Conservation (phyloP, 2,888 invertebrate genomes). For the Rhogogaster chlorosoma region DNA sequence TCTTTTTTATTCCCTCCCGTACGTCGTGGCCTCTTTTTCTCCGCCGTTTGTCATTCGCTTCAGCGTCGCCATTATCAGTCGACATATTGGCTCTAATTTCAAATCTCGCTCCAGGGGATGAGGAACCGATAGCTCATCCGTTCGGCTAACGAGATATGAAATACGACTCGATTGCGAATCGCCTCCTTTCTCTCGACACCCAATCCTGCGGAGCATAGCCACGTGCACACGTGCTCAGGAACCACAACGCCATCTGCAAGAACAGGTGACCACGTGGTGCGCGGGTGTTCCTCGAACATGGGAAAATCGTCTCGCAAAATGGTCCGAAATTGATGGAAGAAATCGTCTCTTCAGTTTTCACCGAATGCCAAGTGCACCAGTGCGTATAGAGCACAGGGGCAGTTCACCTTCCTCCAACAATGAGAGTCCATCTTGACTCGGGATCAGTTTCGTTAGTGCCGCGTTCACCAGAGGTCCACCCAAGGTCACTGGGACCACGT, state of each 20-base stretch:
- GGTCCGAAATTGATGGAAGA: neutral
- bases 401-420: neutral
- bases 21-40: slow-evolving; percentile 19
- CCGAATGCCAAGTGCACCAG: neutral
- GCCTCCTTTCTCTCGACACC: neutral
- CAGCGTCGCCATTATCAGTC: neutral
- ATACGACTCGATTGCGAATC: neutral
- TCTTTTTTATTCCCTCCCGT: slow-evolving; percentile 31
- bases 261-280: slow-evolving; percentile 47
- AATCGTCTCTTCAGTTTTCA: neutral
- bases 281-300: neutral
- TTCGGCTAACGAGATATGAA: neutral
- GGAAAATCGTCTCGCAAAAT: neutral
- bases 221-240: slow-evolving; percentile 22
- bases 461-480: slow-evolving; percentile 46
- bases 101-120: neutral
- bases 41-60: neutral
- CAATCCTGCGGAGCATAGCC: neutral
- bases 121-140: neutral
- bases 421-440: slow-evolving; percentile 35
- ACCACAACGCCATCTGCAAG: slow-evolving; percentile 45
- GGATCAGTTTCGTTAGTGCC: slow-evolving; percentile 25
- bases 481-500: slow-evolving; percentile 54
- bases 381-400: neutral
- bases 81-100: neutral